Base-by-base conservation (phyloP, 2,797 vertebrate species). In the Margarornis squamiger region DNA sequence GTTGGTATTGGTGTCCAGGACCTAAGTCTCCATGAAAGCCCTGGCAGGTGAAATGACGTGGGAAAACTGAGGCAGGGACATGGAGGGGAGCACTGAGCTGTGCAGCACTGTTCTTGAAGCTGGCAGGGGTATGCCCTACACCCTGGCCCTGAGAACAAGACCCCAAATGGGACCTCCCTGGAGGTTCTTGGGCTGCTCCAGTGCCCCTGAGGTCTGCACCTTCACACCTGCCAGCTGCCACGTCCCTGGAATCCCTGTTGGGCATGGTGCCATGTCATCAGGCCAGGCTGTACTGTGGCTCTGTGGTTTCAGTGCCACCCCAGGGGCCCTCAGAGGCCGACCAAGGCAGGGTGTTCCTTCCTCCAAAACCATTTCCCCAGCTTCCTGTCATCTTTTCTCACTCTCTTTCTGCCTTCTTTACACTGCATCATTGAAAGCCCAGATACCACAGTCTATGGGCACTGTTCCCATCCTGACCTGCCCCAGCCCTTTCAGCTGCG, bases 341-440 rank as follows among this genome's bases (percentile, higher is more conserved):
- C 61, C 38, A 57, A 39, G 67, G n/a, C 27, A 66, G 76, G 49
- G 61, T 90, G 79, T 72, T 94, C 70, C 83, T 92, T 91, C 74
- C 86, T 75, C 43, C 8, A 6, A 65, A 61, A 63, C 24, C 68
- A 18, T 80, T 55, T 41, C 72, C 13, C 71, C 54, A 41, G 17
- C 87, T 96, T 95, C 81, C 93, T 94, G 89, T 70, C 52, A 30
- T 58, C 46, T 88, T 80, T 83, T 89, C 58, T 90, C 26, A 32
- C 26, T 52, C 38, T 15, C 54, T 70, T 80, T 78, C 71, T 67
- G 32, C 38, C 32, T 74, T 71, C 92, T 43, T 73, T 86, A 24
- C 41, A 14, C 48, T 32, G 23, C 2, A 7, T 10, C 79, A 90
- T 11, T 16, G 23, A 80, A 32, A 83, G 27, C n/a, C 24, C 70